Evolutionary conservation across 2,888 invertebrate genomes (phyloP).

Genomic region (Pseudoips prasinana): DNA sequence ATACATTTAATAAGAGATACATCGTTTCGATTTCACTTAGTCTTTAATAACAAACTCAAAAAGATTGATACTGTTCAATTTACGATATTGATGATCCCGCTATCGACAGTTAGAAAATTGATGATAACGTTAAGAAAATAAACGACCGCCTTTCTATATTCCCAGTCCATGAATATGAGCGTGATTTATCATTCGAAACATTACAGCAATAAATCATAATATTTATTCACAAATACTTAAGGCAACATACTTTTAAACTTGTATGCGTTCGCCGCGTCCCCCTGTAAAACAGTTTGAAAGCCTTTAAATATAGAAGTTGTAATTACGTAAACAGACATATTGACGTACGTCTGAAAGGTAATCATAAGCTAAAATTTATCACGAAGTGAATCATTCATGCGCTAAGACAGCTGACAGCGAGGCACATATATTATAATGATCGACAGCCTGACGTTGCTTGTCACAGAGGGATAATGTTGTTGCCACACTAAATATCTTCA

Average conservation of each 20-base stretch:
- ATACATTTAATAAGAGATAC: conserved; percentile 28
- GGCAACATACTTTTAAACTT: conserved; percentile 55
- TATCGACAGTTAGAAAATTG: conserved; percentile 45
- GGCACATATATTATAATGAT: conserved; percentile 81
- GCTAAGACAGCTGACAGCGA: conserved; percentile 79
- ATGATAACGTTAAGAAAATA: conserved; percentile 52
- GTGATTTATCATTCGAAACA: conserved; percentile 67
- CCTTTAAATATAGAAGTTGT: conserved; percentile 63
- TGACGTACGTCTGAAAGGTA: conserved; percentile 79
- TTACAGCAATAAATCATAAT: conserved; percentile 68
- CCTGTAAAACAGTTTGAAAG: conserved; percentile 62
- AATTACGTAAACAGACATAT: conserved; percentile 79
- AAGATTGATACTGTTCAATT: conserved; percentile 34
- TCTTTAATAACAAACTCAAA: conserved; percentile 29
- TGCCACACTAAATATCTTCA: conserved; percentile 52
- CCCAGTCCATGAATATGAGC: conserved; percentile 59
- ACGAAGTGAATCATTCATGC: conserved; percentile 81
- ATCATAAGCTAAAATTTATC: conserved; percentile 82
- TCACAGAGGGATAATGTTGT: conserved; percentile 80
- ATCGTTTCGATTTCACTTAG: conserved; percentile 29
- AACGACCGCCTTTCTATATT: conserved; percentile 58
- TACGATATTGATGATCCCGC: conserved; percentile 33
- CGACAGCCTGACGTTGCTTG: conserved; percentile 79
- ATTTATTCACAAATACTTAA: conserved; percentile 57
- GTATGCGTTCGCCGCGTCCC: conserved; percentile 59